Base-by-base conservation (phyloP, 1,140 invertebrate genomes). In the Ganaspis sp. region DNA sequence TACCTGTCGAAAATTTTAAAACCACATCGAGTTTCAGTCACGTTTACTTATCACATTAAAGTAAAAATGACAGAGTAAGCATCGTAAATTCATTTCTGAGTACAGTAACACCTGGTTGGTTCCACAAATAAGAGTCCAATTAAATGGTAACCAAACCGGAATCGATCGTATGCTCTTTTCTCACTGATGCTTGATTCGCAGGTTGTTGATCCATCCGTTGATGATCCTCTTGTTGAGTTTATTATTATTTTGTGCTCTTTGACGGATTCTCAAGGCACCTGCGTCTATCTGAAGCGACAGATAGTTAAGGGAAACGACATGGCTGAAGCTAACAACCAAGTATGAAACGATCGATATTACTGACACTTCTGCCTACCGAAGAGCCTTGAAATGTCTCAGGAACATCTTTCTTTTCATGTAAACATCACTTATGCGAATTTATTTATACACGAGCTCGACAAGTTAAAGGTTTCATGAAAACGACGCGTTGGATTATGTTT, bases 101-200 rank as follows among this genome's bases (percentile, higher is more conserved):
- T 83, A 78, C 86, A 84, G 77, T 81, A 79, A 79, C 85, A 87
- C 83, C 85, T 88, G 86, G 49, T 21, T 88, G 86, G 49, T 21
- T 26, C n/a, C 69, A 17, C 15, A 6, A 49, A 17, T 49, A 17
- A 49, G 42, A 15, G 11, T 74, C 81, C 77, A 80, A 84, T 84
- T 83, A 85, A 73, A 58, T 78, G 76, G 74, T 81, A 78, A 83
- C 82, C 80, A 77, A 78, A 80, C 80, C 80, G 73, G 78, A 81
- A 83, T 81, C 70, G 80, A 83, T 81, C 74, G 37, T n/a, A n/a
- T 5, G 9, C 21, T 21, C 37, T 69, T 29, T 17, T 9, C 53
- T 17, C 45, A 34, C 29, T n/a, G 4, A 4, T 64, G 74, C 80
- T 34, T 34, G 29, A 4, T 34, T 34, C 29, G 6, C 21, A 54